Percentiles rank a stretch among this genome's conserved stretches.
Evolutionary conservation across 2,888 invertebrate genomes (phyloP).

Genomic region (Molorchus minor): DNA sequence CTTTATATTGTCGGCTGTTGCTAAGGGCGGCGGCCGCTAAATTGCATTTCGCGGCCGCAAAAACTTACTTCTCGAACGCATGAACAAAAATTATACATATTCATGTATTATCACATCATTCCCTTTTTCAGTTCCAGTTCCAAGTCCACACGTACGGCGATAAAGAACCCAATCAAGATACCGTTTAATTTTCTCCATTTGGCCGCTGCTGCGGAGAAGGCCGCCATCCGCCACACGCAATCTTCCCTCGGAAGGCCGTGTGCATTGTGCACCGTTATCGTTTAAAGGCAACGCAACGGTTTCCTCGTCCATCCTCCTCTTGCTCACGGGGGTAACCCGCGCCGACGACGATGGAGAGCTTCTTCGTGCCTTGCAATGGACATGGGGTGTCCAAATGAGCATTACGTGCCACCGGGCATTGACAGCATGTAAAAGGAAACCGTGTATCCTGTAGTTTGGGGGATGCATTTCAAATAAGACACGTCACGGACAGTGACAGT

Average conservation of each 20-base stretch:
- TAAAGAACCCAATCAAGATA: slow-evolving; percentile 2
- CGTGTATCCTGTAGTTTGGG: slow-evolving; percentile 55
- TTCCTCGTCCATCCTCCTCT: too few relatives aligned
- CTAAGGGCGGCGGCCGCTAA: too few relatives aligned
- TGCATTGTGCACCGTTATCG: too few relatives aligned
- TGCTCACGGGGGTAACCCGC: slow-evolving; percentile 1
- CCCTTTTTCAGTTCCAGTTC: neutral
- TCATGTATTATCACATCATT: too few relatives aligned
- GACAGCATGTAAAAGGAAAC: slow-evolving; percentile 57
- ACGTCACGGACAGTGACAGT: slow-evolving; percentile 51
- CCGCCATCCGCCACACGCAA: slow-evolving; percentile 8
- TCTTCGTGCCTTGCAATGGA: slow-evolving; percentile 14
- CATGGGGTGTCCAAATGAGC: slow-evolving; percentile 54
- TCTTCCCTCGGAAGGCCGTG: too few relatives aligned
- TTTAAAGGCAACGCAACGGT: slow-evolving; percentile 22
- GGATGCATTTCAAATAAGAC: slow-evolving; percentile 56
- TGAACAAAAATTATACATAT: too few relatives aligned
- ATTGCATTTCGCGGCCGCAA: too few relatives aligned
- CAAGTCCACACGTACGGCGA: neutral
- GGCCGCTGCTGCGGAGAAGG: slow-evolving; percentile 1
- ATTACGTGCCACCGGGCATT: slow-evolving; percentile 56
- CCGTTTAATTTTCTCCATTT: slow-evolving; percentile 4
- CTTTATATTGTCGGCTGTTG: too few relatives aligned
- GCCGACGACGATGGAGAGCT: neutral
- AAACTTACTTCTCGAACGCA: too few relatives aligned